Percentiles rank a stretch among this genome's conserved stretches.
These are phyloP conservation scores for Globodera ellingtonae DNA, from an alignment of 1,140 invertebrate genomes.

Conservation along the genomic window DNA sequence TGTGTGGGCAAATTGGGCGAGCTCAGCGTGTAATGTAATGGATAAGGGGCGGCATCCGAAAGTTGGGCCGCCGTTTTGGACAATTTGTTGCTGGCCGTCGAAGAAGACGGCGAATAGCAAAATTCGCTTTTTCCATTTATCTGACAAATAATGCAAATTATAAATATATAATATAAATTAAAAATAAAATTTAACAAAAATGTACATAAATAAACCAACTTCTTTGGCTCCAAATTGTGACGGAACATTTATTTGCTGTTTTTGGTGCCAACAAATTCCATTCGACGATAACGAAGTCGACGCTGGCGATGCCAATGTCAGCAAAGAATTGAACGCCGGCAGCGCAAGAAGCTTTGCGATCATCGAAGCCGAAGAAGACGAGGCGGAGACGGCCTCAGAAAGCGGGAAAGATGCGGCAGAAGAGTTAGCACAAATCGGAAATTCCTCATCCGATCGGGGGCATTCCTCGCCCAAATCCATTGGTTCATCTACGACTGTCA, in stretches of 20 bases:
- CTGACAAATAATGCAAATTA: no score
- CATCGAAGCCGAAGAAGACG: background rate
- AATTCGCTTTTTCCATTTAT: no score
- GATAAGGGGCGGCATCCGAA: background rate
- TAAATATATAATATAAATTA: no score
- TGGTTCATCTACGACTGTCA: background rate
- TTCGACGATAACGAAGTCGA: no score
- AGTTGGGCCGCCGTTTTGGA: background rate
- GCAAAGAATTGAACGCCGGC: background rate
- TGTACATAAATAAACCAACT: no score
- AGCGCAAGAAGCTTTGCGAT: background rate
- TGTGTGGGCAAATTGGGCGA: background rate
- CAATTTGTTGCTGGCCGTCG: no score
- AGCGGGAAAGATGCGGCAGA: background rate
- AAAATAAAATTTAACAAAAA: no score
- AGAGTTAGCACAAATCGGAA: background rate
- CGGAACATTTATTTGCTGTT: no score
- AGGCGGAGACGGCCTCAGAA: background rate
- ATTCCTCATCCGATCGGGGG: background rate
- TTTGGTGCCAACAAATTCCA: no score
- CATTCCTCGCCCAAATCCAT: background rate
- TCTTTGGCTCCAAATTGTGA: no score
- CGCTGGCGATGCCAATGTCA: background rate
- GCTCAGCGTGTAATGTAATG: background rate
- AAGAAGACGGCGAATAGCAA: no score